Percentiles rank a stretch among this genome's conserved stretches.
Evolutionary conservation across 2,888 invertebrate genomes (phyloP).

Genomic region (Amphipyra berbera): DNA sequence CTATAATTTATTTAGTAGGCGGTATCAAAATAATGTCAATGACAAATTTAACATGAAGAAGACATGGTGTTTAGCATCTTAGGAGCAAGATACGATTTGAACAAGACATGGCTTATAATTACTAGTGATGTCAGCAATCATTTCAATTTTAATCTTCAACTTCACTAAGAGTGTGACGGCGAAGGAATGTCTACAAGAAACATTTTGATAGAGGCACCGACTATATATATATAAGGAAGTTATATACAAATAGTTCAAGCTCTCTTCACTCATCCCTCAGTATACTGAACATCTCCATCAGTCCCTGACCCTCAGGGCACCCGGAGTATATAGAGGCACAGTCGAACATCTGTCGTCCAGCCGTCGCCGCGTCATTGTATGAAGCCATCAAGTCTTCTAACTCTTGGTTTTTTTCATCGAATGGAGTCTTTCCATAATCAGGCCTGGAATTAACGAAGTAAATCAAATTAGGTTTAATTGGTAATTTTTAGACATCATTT

Average conservation of each 20-base stretch:
- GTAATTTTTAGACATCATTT: background rate
- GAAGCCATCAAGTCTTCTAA: conserved; percentile 73
- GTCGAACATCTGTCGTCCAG: conserved; percentile 91
- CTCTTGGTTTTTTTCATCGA: conserved; percentile 81
- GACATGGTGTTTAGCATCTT: too few relatives aligned
- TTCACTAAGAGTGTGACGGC: too few relatives aligned
- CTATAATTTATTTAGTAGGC: too few relatives aligned
- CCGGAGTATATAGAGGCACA: conserved; percentile 90
- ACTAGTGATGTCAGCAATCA: too few relatives aligned
- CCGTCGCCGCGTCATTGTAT: conserved; percentile 91
- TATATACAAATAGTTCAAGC: background rate
- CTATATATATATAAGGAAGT: background rate
- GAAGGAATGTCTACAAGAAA: too few relatives aligned
- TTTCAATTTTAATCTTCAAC: too few relatives aligned
- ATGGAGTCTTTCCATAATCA: conserved; percentile 86
- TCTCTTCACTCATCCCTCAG: conserved; percentile 71
- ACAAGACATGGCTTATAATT: too few relatives aligned
- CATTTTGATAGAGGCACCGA: background rate
- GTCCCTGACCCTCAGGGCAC: conserved; percentile 90
- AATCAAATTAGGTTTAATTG: background rate
- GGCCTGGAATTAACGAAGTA: conserved; percentile 82
- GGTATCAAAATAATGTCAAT: too few relatives aligned
- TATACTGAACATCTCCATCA: conserved; percentile 90
- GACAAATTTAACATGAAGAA: too few relatives aligned
- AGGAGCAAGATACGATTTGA: too few relatives aligned